Evolutionary conservation across 2,797 vertebrate genomes (phyloP).

Genomic region (Mycteria americana): DNA sequence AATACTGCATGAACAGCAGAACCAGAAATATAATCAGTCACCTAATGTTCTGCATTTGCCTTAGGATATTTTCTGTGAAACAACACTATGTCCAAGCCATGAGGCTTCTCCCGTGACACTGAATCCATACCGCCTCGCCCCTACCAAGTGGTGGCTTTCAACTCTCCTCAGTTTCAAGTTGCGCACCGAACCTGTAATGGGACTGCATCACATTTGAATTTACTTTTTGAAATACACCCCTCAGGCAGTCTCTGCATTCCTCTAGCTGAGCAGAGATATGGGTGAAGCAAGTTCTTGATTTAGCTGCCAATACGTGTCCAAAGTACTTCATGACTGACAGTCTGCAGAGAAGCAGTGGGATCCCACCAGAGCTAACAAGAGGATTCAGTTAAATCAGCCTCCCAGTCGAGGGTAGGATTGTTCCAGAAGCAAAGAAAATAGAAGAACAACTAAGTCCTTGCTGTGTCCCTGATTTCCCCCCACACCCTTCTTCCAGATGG

Average conservation of each 20-base stretch:
- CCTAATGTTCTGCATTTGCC: not conserved
- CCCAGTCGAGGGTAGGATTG: not conserved
- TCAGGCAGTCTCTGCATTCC: not conserved
- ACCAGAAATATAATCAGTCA: slow-evolving; percentile 2
- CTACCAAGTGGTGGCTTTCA: not conserved
- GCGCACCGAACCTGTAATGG: not conserved
- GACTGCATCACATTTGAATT: slow-evolving; percentile 4
- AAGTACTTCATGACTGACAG: slow-evolving; percentile 1
- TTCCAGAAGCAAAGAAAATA: not conserved
- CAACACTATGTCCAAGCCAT: not conserved
- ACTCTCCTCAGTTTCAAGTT: not conserved
- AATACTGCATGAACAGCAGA: not conserved
- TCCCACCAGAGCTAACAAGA: not conserved
- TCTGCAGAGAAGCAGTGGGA: not conserved
- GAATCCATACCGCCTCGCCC: not conserved
- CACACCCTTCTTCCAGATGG: not conserved
- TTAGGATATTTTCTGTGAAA: slow-evolving; percentile 9
- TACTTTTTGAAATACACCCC: slow-evolving; percentile 39
- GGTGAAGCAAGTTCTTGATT: slow-evolving; percentile 45
- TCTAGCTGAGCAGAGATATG: not conserved
- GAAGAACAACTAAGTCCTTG: not conserved
- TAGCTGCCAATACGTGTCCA: slow-evolving; percentile 26
- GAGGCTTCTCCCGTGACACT: not conserved
- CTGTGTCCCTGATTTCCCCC: rapidly evolving
- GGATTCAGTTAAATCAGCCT: not conserved